Conservation (phyloP, 2,888 invertebrate species). For the Watsonalla binaria region DNA sequence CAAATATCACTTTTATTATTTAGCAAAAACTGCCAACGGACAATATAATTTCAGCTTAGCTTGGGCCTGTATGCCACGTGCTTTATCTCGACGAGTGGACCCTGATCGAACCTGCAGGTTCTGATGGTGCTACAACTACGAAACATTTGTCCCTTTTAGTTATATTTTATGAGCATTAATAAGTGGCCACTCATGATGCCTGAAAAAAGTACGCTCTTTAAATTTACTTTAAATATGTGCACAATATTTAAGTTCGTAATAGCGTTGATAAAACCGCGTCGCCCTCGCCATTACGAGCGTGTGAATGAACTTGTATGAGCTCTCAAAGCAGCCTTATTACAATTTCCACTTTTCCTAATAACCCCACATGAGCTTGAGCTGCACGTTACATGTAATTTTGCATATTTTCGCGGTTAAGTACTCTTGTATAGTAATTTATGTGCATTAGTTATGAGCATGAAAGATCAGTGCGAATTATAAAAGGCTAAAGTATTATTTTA, state of each 20-base stretch:
- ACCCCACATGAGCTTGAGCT: conserved; percentile 42
- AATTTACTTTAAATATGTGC: neutral
- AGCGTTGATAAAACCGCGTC: neutral
- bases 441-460: conserved; percentile 51
- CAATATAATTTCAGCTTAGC: too few relatives aligned
- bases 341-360: conserved; percentile 55
- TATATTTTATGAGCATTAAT: neutral
- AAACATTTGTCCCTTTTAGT: neutral
- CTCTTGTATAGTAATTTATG: conserved; percentile 56
- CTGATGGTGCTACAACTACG: conserved; percentile 25
- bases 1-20: too few relatives aligned
- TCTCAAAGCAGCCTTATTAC: conserved; percentile 39
- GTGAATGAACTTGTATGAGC: conserved; percentile 32
- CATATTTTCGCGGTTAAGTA: conserved; percentile 54
- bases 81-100: neutral
- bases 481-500: conserved; percentile 19
- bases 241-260: neutral
- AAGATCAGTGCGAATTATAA: conserved; percentile 40
- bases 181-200: neutral
- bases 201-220: conserved; percentile 9
- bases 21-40: too few relatives aligned
- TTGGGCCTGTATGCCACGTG: neutral
- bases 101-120: neutral
- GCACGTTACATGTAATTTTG: conserved; percentile 52
- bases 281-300: conserved; percentile 10